Base-by-base conservation (phyloP, 1,140 invertebrate genomes). In the Brachionus manjavacas region DNA sequence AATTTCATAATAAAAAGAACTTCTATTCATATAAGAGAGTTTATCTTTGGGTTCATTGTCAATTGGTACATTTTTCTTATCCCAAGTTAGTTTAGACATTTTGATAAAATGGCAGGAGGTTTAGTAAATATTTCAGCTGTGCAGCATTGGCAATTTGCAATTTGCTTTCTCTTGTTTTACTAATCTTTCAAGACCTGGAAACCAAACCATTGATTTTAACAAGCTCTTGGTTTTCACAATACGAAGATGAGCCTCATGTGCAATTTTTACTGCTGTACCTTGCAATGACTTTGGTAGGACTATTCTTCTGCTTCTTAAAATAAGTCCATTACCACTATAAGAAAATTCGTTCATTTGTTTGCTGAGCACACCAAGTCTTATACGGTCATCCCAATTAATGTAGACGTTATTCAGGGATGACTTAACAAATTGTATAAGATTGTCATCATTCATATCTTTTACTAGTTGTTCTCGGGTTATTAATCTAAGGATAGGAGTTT, bases 221-320 rank as follows among this genome's bases (percentile, higher is more conserved):
- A 84, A 16, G 20, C 85, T 66, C 46, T 86, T 86, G 0, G 85
- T 86, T 64, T 81, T n/a, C 6, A 86, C 85, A n/a, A 85, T 60
- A 0, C 85, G 85, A 20, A 86, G 68, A 64, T 86, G 85, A 43
- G 84, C 60, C 23, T 60, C 64, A 31, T 86, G 87, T 7, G 78
- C 78, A 55, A 80, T 43, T 31, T 64, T 80, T 39, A 80, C 25
- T 9, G 41, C 78, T 16, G 7, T 4, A 16, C 9, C 11, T 66
- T 52, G 43, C 7, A 80, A 14, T 28, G 39, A 23, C 28, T 6
- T 31, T 64, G 43, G 78, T 7, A 80, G n/a, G n/a, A 80, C 31
- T 11, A 66, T 80, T 39, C 4, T 66, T 35, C 12, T 12, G 8
- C 39, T 46, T 60, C 8, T 55, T 25, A 35, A 16, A 31, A 80